phyloP scores from a whole-genome alignment of 2,113 vertebrate genomes.

The Cervus canadensis region DNA sequence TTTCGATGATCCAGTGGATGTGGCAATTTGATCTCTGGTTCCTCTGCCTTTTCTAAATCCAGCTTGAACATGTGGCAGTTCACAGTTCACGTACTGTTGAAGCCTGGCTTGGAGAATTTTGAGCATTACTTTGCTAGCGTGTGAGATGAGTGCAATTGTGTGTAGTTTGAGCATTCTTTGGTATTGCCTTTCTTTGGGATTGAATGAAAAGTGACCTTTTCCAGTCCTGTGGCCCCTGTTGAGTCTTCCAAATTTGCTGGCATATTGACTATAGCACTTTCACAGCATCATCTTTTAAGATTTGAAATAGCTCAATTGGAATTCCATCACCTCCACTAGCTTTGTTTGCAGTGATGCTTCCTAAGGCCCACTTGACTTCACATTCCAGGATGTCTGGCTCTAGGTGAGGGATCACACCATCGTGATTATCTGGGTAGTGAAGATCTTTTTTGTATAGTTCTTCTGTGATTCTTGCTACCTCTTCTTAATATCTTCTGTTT shows the following conservation, averaged over 20 bases:
- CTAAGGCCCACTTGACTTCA: neutral
- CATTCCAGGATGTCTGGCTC: neutral
- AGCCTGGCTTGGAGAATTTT: neutral
- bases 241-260: neutral
- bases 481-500: neutral
- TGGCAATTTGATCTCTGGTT: neutral
- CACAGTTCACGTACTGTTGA: neutral
- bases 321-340: neutral
- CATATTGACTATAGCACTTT: neutral
- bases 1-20: neutral
- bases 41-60: neutral
- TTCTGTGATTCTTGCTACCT: neutral
- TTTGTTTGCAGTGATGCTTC: neutral
- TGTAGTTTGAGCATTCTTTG: neutral
- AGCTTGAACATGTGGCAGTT: neutral
- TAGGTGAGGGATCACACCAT: neutral
- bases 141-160: neutral
- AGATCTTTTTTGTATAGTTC: neutral
- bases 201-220: neutral
- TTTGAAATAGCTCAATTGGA: neutral
- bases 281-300: neutral
- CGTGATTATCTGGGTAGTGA: rapidly evolving
- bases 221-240: neutral
- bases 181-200: neutral
- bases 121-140: neutral